A percentile compares a stretch with the other conserved stretches of the same genome.
phyloP scores from a whole-genome alignment of 2,113 vertebrate species.

The Mormyrus lacerda region DNA sequence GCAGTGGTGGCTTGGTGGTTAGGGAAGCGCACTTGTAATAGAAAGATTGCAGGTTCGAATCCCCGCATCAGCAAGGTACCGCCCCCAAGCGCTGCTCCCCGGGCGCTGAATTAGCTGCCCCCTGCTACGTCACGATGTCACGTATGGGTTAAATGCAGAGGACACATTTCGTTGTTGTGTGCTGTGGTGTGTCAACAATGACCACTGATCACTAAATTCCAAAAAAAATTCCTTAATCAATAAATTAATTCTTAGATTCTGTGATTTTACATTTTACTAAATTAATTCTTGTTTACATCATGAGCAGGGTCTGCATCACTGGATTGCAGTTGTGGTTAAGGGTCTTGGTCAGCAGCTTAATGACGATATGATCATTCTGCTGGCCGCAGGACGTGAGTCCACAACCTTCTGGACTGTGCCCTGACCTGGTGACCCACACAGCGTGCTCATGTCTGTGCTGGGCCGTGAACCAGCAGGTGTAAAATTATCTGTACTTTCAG shows the following conservation, averaged over 20 bases:
- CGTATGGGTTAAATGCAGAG: too few relatives aligned
- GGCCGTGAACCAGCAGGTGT: not conserved
- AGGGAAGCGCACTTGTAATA: too few relatives aligned
- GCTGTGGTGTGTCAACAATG: too few relatives aligned
- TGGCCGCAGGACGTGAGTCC: not conserved
- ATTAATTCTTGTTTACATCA: not conserved
- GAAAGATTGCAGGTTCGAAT: too few relatives aligned
- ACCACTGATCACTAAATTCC: too few relatives aligned
- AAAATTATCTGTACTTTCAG: not conserved
- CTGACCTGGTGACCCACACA: not conserved
- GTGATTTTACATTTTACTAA: not conserved
- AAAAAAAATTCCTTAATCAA: not conserved
- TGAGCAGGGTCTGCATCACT: not conserved
- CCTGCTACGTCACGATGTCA: too few relatives aligned
- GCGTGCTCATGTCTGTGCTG: not conserved
- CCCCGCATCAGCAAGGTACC: too few relatives aligned
- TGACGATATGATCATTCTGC: not conserved
- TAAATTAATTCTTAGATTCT: not conserved
- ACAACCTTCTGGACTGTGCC: not conserved
- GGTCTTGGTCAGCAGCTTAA: not conserved
- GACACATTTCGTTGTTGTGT: too few relatives aligned
- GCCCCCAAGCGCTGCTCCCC: too few relatives aligned
- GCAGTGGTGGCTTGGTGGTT: too few relatives aligned
- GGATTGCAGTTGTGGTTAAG: not conserved
- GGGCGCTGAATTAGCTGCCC: too few relatives aligned